Conservation (phyloP, 2,113 vertebrate species). For the Porphyrio hochstetteri region DNA sequence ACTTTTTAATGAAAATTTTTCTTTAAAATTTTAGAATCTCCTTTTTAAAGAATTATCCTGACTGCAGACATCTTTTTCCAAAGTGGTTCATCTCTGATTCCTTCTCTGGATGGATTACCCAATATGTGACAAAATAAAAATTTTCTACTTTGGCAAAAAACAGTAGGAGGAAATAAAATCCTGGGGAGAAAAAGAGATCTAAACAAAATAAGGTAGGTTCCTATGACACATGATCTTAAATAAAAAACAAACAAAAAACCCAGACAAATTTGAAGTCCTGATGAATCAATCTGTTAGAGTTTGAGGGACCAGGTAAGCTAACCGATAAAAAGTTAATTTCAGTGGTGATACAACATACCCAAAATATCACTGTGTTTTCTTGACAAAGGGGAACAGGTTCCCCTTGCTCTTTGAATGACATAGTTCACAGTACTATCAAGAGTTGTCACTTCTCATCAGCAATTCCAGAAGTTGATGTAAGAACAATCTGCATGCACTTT, state of each 20-base stretch:
- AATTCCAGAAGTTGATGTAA: neutral
- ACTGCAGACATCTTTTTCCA: neutral
- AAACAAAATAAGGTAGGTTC: neutral
- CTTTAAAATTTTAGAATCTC: neutral
- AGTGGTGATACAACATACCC: neutral
- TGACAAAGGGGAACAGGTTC: neutral
- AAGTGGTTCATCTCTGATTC: neutral
- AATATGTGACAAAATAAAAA: neutral
- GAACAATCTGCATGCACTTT: neutral
- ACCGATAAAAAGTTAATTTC: neutral
- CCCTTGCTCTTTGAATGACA: neutral
- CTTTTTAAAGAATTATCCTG: neutral
- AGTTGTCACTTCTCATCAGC: neutral
- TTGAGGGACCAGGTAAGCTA: neutral
- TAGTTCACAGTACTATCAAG: neutral
- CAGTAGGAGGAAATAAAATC: neutral
- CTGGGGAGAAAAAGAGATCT: neutral
- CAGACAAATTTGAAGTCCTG: neutral
- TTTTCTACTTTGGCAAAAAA: neutral
- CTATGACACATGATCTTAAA: neutral
- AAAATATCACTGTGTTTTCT: neutral
- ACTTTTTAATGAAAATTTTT: neutral
- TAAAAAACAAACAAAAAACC: neutral
- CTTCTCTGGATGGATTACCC: neutral
- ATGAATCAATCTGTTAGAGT: neutral